Conservation (phyloP, 2,888 invertebrate species). For the Yponomeuta sedellus region DNA sequence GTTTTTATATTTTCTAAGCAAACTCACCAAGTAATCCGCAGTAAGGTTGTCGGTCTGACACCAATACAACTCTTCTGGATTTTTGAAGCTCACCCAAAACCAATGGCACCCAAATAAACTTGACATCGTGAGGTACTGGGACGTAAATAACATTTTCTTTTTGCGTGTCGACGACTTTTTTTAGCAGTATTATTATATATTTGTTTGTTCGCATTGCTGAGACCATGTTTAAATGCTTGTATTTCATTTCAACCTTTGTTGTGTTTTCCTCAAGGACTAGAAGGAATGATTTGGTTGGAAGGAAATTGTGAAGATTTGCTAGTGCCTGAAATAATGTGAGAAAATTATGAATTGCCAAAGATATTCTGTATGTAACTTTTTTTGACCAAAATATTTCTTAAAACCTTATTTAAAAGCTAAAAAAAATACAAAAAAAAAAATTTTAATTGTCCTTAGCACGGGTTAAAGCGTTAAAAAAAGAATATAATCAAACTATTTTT, state of each 20-base stretch:
- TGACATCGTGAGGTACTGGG: conserved; percentile 35
- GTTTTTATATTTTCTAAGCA: no score
- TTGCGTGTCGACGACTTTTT: conserved; percentile 25
- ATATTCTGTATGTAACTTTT: background rate
- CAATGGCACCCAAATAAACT: conserved; percentile 40
- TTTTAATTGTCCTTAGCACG: no score
- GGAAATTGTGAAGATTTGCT: conserved; percentile 26
- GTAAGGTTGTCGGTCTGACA: conserved; percentile 41
- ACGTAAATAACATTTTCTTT: conserved; percentile 32
- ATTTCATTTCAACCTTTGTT: conserved; percentile 29
- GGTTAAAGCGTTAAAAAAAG: no score
- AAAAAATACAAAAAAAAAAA: no score
- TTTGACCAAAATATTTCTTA: no score
- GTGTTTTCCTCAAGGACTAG: conserved; percentile 36
- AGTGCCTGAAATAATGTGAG: conserved; percentile 34
- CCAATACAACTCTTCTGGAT: conserved; percentile 35
- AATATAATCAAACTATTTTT: no score
- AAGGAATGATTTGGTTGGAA: conserved; percentile 35
- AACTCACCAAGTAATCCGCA: conserved; percentile 42
- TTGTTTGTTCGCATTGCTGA: conserved; percentile 39
- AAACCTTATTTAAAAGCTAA: no score
- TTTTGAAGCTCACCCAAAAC: conserved; percentile 36
- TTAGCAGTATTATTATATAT: conserved; percentile 36
- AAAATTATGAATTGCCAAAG: background rate
- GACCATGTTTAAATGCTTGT: conserved; percentile 34